Evolutionary conservation across 2,113 vertebrate species (phyloP).

Genomic region (Epinephelus cyanopodus): DNA sequence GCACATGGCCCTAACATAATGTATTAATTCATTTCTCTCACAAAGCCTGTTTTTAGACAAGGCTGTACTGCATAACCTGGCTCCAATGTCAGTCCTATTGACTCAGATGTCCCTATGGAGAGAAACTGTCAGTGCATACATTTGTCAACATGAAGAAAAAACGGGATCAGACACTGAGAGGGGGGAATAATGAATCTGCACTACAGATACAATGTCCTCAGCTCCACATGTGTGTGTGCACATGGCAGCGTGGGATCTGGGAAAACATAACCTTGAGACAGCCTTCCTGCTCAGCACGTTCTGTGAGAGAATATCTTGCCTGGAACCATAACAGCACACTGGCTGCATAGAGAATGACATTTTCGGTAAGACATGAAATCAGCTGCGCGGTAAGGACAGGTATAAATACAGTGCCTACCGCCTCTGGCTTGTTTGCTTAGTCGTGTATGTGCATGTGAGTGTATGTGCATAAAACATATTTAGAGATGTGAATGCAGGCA

Average conservation of each 20-base stretch:
- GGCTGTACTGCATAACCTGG: constrained; percentile 26
- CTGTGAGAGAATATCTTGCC: constrained; percentile 68
- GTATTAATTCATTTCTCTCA: background rate
- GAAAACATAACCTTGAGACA: constrained; percentile 79
- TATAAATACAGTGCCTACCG: constrained; percentile 27
- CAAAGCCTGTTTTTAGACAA: background rate
- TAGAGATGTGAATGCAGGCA: constrained; percentile 5
- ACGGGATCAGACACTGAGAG: constrained; percentile 44
- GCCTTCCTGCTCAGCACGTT: constrained; percentile 48
- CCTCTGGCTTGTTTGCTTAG: constrained; percentile 42
- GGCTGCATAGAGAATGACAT: constrained; percentile 60
- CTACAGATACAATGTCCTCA: constrained; percentile 48
- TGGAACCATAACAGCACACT: constrained; percentile 65
- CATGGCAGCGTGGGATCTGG: constrained; percentile 51
- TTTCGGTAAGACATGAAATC: constrained; percentile 41
- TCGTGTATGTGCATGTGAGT: constrained; percentile 35
- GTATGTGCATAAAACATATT: constrained; percentile 26
- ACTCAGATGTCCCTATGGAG: constrained; percentile 40
- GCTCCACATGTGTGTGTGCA: constrained; percentile 15
- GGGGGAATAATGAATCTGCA: constrained; percentile 60
- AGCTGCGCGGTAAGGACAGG: constrained; percentile 46
- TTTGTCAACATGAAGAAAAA: constrained; percentile 44
- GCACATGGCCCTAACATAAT: background rate
- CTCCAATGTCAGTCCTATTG: constrained; percentile 28
- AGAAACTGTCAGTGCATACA: constrained; percentile 51